These are phyloP conservation scores for Hippocampus abdominalis DNA, from an alignment of 2,113 vertebrate genomes.

Conservation along the genomic window DNA sequence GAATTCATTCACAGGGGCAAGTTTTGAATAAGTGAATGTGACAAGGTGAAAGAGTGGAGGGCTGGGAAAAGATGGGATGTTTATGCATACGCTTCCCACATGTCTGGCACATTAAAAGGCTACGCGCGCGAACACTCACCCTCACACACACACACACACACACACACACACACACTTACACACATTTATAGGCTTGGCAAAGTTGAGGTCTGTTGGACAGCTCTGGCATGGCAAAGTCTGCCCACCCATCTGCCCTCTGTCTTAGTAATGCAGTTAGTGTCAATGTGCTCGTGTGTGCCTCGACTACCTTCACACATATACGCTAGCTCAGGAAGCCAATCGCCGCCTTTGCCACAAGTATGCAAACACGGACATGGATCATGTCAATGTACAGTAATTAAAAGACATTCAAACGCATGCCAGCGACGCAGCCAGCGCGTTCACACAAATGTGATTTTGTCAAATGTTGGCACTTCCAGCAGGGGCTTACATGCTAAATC, in stretches of 20 bases:
- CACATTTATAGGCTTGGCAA: conserved; percentile 59
- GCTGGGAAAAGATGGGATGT: conserved; percentile 41
- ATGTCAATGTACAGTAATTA: conserved; percentile 44
- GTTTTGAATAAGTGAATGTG: conserved; percentile 65
- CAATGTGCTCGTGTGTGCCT: conserved; percentile 35
- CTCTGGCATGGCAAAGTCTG: conserved; percentile 59
- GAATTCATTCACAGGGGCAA: conserved; percentile 58
- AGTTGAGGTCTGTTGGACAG: conserved; percentile 53
- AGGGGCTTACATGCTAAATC: conserved; percentile 63
- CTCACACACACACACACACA: conserved; percentile 23
- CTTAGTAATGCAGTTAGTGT: conserved; percentile 58
- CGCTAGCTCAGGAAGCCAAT: conserved; percentile 39
- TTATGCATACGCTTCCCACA: conserved; percentile 59
- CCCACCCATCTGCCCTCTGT: conserved; percentile 69
- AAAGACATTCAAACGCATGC: conserved; percentile 36
- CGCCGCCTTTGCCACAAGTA: conserved; percentile 27
- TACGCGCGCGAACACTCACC: conserved; percentile 20
- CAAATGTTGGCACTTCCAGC: conserved; percentile 69
- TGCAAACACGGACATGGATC: conserved; percentile 48
- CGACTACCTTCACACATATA: conserved; percentile 35
- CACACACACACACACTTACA: conserved; percentile 30
- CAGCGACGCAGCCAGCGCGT: conserved; percentile 31
- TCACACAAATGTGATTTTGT: conserved; percentile 60
- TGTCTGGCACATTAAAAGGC: conserved; percentile 58
- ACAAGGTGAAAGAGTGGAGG: conserved; percentile 62